These are phyloP conservation scores for Acronicta alni DNA, from an alignment of 2,888 invertebrate genomes.

Conservation along the genomic window DNA sequence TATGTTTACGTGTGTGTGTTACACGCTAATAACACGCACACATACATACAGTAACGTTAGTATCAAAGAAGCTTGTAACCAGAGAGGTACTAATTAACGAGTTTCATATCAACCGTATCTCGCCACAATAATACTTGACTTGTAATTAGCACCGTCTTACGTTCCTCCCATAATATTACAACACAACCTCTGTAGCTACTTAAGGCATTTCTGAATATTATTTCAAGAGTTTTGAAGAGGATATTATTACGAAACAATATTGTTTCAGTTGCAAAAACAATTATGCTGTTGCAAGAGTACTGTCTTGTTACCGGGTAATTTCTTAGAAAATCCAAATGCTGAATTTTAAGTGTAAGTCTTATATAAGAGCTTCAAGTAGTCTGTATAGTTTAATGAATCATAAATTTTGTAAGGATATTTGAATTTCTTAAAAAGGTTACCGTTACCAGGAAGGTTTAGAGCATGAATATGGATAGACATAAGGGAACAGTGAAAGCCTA, in stretches of 20 bases:
- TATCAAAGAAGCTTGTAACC: constrained; percentile 51
- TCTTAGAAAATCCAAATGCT: too few relatives aligned
- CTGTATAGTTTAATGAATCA: too few relatives aligned
- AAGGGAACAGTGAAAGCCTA: too few relatives aligned
- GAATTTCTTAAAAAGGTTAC: too few relatives aligned
- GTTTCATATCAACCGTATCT: constrained; percentile 45
- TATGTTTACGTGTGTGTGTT: constrained; percentile 18
- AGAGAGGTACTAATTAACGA: constrained; percentile 48
- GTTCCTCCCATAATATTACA: constrained; percentile 29
- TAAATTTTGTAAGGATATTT: too few relatives aligned
- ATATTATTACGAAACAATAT: constrained; percentile 1
- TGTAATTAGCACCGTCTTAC: constrained; percentile 51
- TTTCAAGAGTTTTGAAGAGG: constrained; percentile 12
- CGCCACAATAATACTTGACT: constrained; percentile 52
- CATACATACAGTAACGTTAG: constrained; percentile 25
- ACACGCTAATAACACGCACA: constrained; percentile 8
- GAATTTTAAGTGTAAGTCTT: too few relatives aligned
- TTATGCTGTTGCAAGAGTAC: neutral
- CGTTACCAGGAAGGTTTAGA: too few relatives aligned
- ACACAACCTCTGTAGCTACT: constrained; percentile 8
- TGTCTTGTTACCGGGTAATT: neutral
- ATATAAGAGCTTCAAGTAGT: too few relatives aligned
- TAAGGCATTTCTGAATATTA: constrained; percentile 15
- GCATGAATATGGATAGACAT: too few relatives aligned
- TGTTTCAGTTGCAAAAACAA: neutral